Percentiles rank a stretch among this genome's conserved stretches.
Conservation (phyloP, 2,888 invertebrate species). For the Drosophila monieri region DNA sequence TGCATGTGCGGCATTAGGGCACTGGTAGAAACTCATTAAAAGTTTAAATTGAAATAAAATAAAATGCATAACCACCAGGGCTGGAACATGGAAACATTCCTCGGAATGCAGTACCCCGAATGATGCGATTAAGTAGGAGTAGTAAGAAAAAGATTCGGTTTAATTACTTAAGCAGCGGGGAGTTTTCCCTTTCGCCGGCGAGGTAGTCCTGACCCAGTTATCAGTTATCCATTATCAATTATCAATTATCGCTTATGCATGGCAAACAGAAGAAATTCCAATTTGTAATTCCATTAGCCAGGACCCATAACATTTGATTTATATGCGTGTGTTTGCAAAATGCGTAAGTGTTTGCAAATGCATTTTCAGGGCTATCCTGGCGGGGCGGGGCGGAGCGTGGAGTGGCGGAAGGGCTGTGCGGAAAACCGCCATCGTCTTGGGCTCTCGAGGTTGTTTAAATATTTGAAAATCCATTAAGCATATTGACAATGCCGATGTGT, state of each 20-base stretch:
- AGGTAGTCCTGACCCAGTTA: slow-evolving; percentile 32
- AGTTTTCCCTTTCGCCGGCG: slow-evolving; percentile 11
- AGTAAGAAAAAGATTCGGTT: background rate
- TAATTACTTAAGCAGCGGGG: background rate
- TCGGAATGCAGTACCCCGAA: background rate
- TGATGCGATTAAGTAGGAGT: slow-evolving; percentile 1
- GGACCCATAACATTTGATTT: slow-evolving; percentile 58
- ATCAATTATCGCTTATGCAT: slow-evolving; percentile 41
- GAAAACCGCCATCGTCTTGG: slow-evolving; percentile 42
- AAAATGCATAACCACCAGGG: slow-evolving; percentile 51
- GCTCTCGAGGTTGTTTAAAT: slow-evolving; percentile 67
- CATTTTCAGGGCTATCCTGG: slow-evolving; percentile 43
- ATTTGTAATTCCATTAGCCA: slow-evolving; percentile 41
- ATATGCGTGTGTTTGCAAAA: slow-evolving; percentile 49
- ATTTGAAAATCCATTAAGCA: slow-evolving; percentile 80
- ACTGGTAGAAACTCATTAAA: slow-evolving; percentile 76
- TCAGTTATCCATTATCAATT: slow-evolving; percentile 46
- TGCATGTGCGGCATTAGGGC: slow-evolving; percentile 53
- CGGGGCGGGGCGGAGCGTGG: no score
- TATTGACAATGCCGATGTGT: slow-evolving; percentile 72
- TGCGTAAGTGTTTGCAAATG: slow-evolving; percentile 69
- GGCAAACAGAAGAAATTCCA: slow-evolving; percentile 40
- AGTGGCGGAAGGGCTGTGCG: background rate
- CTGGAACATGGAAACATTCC: background rate
- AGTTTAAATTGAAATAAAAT: slow-evolving; percentile 81